Percentiles rank a stretch among this genome's conserved stretches.
These are phyloP conservation scores for Clistopyga incitator DNA, from an alignment of 2,888 invertebrate genomes.

Conservation along the genomic window DNA sequence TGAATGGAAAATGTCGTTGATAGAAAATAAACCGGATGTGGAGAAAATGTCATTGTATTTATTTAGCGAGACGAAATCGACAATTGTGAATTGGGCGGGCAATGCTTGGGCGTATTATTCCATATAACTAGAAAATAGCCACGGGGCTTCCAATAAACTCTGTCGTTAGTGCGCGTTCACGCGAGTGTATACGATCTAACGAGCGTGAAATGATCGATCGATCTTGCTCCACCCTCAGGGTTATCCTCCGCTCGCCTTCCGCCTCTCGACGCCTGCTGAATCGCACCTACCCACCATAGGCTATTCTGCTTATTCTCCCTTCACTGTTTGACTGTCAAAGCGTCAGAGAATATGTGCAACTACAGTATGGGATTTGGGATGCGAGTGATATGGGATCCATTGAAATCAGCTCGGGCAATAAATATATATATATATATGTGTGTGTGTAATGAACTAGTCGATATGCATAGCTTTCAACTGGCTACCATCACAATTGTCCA, in stretches of 20 bases:
- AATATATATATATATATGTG: no score
- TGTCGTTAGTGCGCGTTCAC: constrained; percentile 43
- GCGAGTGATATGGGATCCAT: constrained; percentile 7
- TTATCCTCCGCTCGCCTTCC: constrained; percentile 9
- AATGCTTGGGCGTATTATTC: constrained; percentile 3
- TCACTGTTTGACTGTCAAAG: constrained; percentile 39
- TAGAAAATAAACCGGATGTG: not conserved
- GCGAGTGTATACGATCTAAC: constrained; percentile 43
- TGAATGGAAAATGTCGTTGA: not conserved
- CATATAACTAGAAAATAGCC: constrained; percentile 38
- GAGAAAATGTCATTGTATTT: not conserved
- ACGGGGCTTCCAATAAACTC: constrained; percentile 42
- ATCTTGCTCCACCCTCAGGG: constrained; percentile 28
- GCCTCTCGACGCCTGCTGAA: constrained; percentile 3
- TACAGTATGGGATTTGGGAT: not conserved
- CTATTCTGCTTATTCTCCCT: constrained; percentile 13
- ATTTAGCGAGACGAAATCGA: not conserved
- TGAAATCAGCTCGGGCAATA: constrained; percentile 8
- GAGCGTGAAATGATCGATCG: constrained; percentile 58
- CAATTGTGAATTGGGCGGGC: not conserved
- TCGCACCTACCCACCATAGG: constrained; percentile 20
- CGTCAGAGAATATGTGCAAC: constrained; percentile 17
- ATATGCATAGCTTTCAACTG: constrained; percentile 22
- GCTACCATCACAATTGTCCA: constrained; percentile 2
- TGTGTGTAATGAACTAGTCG: constrained; percentile 25